A percentile compares a stretch with the other conserved stretches of the same genome.
These are phyloP conservation scores for Ispidina lecontei DNA, from an alignment of 2,797 vertebrate genomes.

Conservation along the genomic window DNA sequence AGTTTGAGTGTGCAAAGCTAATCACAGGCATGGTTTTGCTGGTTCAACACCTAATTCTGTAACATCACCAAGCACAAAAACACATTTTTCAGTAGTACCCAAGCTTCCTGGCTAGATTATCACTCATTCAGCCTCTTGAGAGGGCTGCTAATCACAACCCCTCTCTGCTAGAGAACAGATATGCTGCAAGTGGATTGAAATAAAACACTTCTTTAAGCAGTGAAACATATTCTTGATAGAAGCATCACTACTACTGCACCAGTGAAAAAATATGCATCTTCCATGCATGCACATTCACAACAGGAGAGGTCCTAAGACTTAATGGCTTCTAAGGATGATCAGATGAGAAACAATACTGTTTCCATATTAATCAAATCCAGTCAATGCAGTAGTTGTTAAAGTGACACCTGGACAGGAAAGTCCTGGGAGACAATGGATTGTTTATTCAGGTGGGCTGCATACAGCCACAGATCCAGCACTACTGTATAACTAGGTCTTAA, in stretches of 20 bases:
- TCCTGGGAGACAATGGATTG: neutral
- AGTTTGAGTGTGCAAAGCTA: neutral
- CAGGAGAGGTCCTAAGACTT: neutral
- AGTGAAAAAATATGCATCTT: neutral
- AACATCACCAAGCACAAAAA: neutral
- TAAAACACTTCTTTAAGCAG: neutral
- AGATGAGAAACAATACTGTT: neutral
- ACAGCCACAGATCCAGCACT: neutral
- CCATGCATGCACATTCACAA: neutral
- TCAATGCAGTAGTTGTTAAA: neutral
- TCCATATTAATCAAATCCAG: neutral
- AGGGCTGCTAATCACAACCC: neutral
- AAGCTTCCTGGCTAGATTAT: neutral
- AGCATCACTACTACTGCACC: neutral
- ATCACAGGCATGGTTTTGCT: neutral
- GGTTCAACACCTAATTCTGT: neutral
- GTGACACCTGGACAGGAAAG: neutral
- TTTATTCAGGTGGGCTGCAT: neutral
- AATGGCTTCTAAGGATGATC: neutral
- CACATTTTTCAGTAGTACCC: neutral
- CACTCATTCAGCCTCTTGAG: neutral
- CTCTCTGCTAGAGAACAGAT: neutral
- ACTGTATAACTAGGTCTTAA: neutral
- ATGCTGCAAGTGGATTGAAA: rapidly evolving
- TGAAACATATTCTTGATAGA: neutral